phyloP scores from a whole-genome alignment of 2,888 invertebrate genomes.

The Pyrgus malvae region DNA sequence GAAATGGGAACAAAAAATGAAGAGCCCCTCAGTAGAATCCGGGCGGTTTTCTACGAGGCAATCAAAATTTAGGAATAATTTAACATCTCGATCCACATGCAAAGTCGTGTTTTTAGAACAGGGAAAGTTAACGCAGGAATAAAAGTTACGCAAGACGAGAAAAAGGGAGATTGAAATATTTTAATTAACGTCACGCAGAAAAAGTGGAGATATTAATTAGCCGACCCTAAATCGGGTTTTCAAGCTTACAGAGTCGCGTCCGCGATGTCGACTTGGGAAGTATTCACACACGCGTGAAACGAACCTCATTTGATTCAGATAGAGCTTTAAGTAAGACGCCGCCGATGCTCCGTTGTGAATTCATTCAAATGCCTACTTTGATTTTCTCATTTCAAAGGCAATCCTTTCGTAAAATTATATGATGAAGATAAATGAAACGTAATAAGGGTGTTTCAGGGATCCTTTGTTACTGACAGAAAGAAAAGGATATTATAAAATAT shows the following conservation, averaged over 20 bases:
- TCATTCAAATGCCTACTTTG: slow-evolving; percentile 49
- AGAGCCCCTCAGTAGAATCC: slow-evolving; percentile 57
- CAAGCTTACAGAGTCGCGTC: slow-evolving; percentile 48
- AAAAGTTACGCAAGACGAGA: slow-evolving; percentile 51
- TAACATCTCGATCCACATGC: slow-evolving; percentile 63
- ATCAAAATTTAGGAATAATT: slow-evolving; percentile 73
- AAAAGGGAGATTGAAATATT: slow-evolving; percentile 56
- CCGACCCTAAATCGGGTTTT: slow-evolving; percentile 50
- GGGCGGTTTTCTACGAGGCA: slow-evolving; percentile 66
- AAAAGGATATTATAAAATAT: neutral
- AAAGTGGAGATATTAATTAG: slow-evolving; percentile 50
- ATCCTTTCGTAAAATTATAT: slow-evolving; percentile 42
- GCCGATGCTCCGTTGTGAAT: slow-evolving; percentile 46
- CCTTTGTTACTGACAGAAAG: slow-evolving; percentile 11
- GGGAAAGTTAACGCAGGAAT: slow-evolving; percentile 53
- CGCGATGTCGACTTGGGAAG: slow-evolving; percentile 41
- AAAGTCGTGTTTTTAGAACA: slow-evolving; percentile 54
- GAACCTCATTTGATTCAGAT: slow-evolving; percentile 50
- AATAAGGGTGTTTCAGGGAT: slow-evolving; percentile 26
- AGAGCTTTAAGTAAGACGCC: slow-evolving; percentile 49
- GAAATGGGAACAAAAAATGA: slow-evolving; percentile 67
- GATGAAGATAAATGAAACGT: slow-evolving; percentile 34
- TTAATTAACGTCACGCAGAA: slow-evolving; percentile 59
- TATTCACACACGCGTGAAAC: slow-evolving; percentile 55
- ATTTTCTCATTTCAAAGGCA: slow-evolving; percentile 50